Base-by-base conservation (phyloP, 2,797 vertebrate species). In the Myripristis jacobus region DNA sequence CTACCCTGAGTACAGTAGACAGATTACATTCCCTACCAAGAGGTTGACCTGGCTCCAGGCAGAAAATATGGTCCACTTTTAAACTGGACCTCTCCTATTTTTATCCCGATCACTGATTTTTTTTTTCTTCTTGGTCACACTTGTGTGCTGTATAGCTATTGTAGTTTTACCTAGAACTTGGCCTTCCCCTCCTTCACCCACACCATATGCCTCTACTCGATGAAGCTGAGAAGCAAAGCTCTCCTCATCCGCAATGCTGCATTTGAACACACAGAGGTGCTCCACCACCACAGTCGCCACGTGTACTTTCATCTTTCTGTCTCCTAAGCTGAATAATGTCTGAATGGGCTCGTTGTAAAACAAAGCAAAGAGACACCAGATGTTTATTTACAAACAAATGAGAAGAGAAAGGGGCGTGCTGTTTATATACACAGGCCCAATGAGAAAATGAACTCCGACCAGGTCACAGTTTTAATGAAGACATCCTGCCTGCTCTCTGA, bases 241-340 rank as follows among this genome's bases (percentile, higher is more conserved):
- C 70, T 77, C 60, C 62, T 68, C 63, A 44, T 61, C 60, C 79
- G 81, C 75, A 83, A 52, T 86, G 72, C 76, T 75, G 73, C 81
- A 43, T 67, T 51, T 70, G 62, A 85, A 77, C 88, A 87, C 81
- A 84, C 18, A 44, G 82, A 65, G 86, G 88, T 79, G 82, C 83
- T 87, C 55, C 62, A 77, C 53, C 65, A 73, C 79, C 81, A 82
- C 70, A 50, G 15, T 54, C 53, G 18, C 41, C 29, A 29, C 46
- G 6, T 16, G 29, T 2, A 16, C 24, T 64, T 64, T 34, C 36
- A 47, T 27, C 5, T 68, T 24, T 72, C 41, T 68, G 19, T 55
- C 2, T 41, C 3, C 1, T 22, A 56, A 12, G 52, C 12, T 46
- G 27, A 31, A 36, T 36, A 15, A 21, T 43, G 54, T 61, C 24